These are phyloP conservation scores for Teleopsis dalmanni DNA, from an alignment of 1,140 invertebrate genomes.

Conservation along the genomic window DNA sequence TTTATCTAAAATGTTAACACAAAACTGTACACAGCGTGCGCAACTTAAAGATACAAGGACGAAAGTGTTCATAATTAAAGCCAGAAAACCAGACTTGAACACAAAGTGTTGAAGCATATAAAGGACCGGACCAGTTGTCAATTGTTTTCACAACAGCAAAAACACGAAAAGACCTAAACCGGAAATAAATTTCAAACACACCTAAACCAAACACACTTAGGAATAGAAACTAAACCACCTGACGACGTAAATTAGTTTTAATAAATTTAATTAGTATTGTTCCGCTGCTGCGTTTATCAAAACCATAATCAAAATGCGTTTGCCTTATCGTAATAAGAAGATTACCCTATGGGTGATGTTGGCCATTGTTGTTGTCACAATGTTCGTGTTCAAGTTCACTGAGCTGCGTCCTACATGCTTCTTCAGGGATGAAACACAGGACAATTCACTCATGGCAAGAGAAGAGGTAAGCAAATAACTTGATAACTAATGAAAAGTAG, in stretches of 20 bases:
- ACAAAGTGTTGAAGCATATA: no score
- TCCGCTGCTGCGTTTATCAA: neutral
- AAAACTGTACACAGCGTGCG: no score
- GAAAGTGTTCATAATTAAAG: no score
- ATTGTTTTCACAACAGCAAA: no score
- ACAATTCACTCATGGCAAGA: constrained; percentile 33
- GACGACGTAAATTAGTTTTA: neutral
- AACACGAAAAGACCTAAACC: neutral
- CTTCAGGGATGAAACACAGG: constrained; percentile 32
- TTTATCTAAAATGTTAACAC: no score
- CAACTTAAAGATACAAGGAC: no score
- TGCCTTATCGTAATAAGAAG: constrained; percentile 41
- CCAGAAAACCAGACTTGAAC: no score
- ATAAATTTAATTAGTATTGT: neutral
- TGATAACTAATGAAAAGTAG: no score
- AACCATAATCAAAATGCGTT: constrained; percentile 26
- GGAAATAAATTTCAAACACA: neutral
- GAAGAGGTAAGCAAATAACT: constrained; percentile 39
- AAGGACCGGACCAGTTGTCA: no score
- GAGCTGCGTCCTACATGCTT: constrained; percentile 41
- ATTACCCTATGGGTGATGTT: constrained; percentile 40
- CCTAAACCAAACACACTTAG: neutral
- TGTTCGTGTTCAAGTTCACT: constrained; percentile 44
- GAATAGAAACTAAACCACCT: neutral
- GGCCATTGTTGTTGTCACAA: constrained; percentile 38